phyloP scores from a whole-genome alignment of 2,888 invertebrate species.

The Tiliacea aurago region DNA sequence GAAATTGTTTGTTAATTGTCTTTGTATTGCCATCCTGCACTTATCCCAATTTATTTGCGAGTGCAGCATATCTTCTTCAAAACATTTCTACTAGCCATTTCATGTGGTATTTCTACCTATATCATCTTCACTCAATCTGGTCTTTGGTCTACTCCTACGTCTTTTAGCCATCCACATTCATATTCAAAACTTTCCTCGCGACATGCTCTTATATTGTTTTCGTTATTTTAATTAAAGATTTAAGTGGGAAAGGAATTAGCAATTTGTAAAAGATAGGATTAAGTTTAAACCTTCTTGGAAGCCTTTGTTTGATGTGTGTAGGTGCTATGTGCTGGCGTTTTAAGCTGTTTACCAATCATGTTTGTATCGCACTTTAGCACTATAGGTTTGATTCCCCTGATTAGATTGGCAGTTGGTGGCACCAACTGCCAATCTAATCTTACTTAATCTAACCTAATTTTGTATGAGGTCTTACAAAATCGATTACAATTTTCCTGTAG shows the following conservation, averaged over 20 bases:
- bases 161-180: neutral
- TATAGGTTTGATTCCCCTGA: too few relatives aligned
- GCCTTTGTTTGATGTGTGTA: slow-evolving; percentile 8
- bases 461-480: neutral
- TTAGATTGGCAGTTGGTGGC: neutral
- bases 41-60: neutral
- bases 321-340: neutral
- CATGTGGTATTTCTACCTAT: too few relatives aligned
- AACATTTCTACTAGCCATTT: too few relatives aligned
- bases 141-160: neutral
- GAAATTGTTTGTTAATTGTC: neutral
- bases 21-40: neutral
- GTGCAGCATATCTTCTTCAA: neutral
- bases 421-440: too few relatives aligned
- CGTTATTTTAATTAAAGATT: neutral
- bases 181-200: neutral
- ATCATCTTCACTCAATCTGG: neutral
- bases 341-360: slow-evolving; percentile 2
- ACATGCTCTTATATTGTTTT: neutral
- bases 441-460: too few relatives aligned
- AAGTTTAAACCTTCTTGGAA: neutral
- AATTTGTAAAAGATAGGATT: neutral
- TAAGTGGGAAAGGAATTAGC: neutral
- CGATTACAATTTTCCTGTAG: neutral
- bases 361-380: neutral